Percentiles rank a stretch among this genome's conserved stretches.
Evolutionary conservation across 1,140 invertebrate species (phyloP).

Genomic region (Drosophila athabasca): DNA sequence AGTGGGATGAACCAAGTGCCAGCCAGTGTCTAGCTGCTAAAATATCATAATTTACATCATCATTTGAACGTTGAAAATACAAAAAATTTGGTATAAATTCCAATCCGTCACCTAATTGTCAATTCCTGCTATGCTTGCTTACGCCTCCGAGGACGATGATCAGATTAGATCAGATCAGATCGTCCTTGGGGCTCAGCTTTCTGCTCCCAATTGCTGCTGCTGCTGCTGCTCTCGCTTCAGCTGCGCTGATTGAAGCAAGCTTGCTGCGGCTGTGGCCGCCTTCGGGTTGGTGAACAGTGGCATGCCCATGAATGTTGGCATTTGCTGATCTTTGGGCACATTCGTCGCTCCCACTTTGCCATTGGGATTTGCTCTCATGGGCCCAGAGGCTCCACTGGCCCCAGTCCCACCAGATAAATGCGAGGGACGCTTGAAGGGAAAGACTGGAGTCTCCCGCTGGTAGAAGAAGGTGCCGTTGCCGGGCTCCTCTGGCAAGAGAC

Average conservation of each 20-base stretch:
- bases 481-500: slow-evolving; percentile 87
- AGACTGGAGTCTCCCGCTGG: slow-evolving; percentile 79
- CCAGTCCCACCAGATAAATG: slow-evolving; percentile 49
- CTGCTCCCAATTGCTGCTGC: slow-evolving; percentile 22
- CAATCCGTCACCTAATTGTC: slow-evolving; percentile 47
- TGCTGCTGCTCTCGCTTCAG: slow-evolving; percentile 37
- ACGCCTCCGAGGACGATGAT: not conserved
- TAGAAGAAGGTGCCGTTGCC: slow-evolving; percentile 93
- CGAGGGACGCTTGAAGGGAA: slow-evolving; percentile 63
- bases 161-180: not conserved
- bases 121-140: slow-evolving; percentile 63
- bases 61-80: slow-evolving; percentile 46
- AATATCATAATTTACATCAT: slow-evolving; percentile 38
- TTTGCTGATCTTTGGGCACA: slow-evolving; percentile 44
- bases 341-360: slow-evolving; percentile 31
- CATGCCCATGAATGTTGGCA: slow-evolving; percentile 91
- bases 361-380: slow-evolving; percentile 39
- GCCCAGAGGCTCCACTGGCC: slow-evolving; percentile 12
- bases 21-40: slow-evolving; percentile 45
- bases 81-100: slow-evolving; percentile 59
- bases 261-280: slow-evolving; percentile 53
- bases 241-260: slow-evolving; percentile 43
- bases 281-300: slow-evolving; percentile 86
- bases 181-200: slow-evolving; percentile 38
- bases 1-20: slow-evolving; percentile 40